Evolutionary conservation across 2,888 invertebrate genomes (phyloP), one percentile per base, ranked within the genome.

Genomic region (Ferdinandea cuprea): DNA sequence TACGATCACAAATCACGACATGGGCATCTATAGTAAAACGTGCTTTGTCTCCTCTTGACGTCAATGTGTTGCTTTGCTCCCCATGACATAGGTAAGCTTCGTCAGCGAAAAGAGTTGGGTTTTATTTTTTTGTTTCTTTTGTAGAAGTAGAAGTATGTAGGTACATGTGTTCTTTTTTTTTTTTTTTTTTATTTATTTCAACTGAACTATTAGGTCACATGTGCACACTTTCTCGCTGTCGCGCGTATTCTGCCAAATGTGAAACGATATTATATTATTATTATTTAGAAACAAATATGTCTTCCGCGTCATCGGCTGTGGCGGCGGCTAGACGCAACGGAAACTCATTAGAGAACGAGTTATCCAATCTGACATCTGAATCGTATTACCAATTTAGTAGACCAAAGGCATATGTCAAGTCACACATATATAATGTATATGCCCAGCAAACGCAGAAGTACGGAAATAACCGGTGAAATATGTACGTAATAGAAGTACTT

Each of bases 1-100:
- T 66, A 66, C 66, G 74, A 59, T 74, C 66, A 59, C 66, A 59
- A 56, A 66, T 74, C 74, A 66, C 74, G 58, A 65, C 65, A 66
- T 42, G 50, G 44, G 25, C 50, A 59, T 50, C 59, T 76, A 44
- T 76, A 52, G 66, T 37, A 9, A 61, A 61, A 28, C 32, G 40
- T 74, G 74, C 65, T 48, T 48, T 44, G 40, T 40, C 21, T 28
- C 9, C 32, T 50, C 52, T 68, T 76, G 74, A 68, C 76, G 68
- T 68, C 76, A 76, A 76, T 76, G 59, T 52, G 13, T 25, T 25
- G 40, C 19, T 21, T 25, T 25, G 40, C 19, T 21, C 28, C 15
- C 66, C n/a, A 28, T 68, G 59, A 68, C 54, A 68, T 21, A 21
- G 44, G 50, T 48, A 42, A n/a, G n/a, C n/a, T n/a, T n/a, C n/a